Evolutionary conservation across 2,113 vertebrate species (phyloP), one percentile per base, ranked within the genome.

Genomic region (Rhinoderma darwinii): DNA sequence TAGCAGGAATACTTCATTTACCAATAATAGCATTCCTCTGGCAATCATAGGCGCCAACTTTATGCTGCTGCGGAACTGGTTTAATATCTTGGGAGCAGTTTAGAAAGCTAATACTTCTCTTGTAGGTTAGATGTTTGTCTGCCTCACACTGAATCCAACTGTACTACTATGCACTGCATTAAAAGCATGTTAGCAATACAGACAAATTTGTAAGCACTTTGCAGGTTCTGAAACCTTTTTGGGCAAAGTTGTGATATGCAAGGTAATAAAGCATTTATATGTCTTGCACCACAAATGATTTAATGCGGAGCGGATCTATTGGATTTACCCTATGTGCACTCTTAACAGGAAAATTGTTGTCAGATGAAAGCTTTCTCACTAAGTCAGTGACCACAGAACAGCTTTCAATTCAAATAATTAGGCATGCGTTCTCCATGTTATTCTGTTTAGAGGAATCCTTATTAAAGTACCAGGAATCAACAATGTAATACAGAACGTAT

Each of bases 401-500:
- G 90, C 89, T 92, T 91, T 93, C 91, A 92, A 92, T 88, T 89
- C 59, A 75, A 84, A 86, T 92, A 94, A 94, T 90, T 91, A 93
- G 89, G 90, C 89, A 84, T 84, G 92, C 89, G 79, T 88, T 88
- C 84, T 88, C 88, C 50, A 87, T 87, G 89, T 89, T 85, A 90
- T 81, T 83, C 72, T 88, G 44, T 84, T 88, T 82, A 39, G 87
- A 74, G 88, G 88, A 10, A 89, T 90, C 92, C 90, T 91, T 91
- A 92, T 90, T 92, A 91, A 88, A 90, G 87, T 4, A 27, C 51
- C 37, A 87, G 44, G 51, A 44, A 70, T 56, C 14, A 22, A 22
- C 80, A 86, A 72, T 17, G 14, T 54, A 5, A 50, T 39, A 7
- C 22, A 54, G 75, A 72, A 72, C n/a, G 27, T 47, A 44, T 22